Evolutionary conservation across 2,888 invertebrate species (phyloP).

Genomic region (Junonia oenone): DNA sequence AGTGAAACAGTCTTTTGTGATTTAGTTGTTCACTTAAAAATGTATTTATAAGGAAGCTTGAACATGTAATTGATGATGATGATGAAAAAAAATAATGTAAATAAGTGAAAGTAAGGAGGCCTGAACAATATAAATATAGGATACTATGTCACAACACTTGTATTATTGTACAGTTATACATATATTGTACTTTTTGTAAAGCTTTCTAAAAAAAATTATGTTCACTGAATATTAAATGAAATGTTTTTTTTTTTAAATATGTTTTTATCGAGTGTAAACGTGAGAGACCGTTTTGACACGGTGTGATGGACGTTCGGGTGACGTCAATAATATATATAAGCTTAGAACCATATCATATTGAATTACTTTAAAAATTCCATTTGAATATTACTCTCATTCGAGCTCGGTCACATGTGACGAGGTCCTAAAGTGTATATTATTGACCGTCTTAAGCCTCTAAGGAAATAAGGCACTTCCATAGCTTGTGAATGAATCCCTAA

Average conservation of each 20-base stretch:
- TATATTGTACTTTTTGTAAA: conserved; percentile 60
- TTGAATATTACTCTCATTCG: neutral
- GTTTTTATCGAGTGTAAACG: conserved; percentile 35
- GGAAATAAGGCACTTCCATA: conserved; percentile 24
- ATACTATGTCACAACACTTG: conserved; percentile 64
- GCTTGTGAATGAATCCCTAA: conserved; percentile 17
- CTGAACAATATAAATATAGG: conserved; percentile 59
- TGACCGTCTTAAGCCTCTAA: conserved; percentile 7
- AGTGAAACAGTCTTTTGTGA: conserved; percentile 37
- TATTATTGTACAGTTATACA: conserved; percentile 33
- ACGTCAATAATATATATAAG: neutral
- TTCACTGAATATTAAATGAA: conserved; percentile 53
- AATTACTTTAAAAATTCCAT: neutral
- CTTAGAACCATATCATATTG: neutral
- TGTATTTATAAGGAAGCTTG: conserved; percentile 40
- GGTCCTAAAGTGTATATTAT: conserved; percentile 15
- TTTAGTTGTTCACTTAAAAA: conserved; percentile 29
- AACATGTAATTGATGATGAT: conserved; percentile 24
- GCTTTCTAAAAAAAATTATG: conserved; percentile 57
- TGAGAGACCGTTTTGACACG: neutral
- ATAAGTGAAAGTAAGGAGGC: conserved; percentile 68
- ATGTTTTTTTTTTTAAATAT: conserved; percentile 40
- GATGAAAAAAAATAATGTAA: conserved; percentile 57
- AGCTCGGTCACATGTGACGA: neutral
- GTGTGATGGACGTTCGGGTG: neutral